Base-by-base conservation (phyloP, 2,113 vertebrate genomes). In the Micromys minutus region DNA sequence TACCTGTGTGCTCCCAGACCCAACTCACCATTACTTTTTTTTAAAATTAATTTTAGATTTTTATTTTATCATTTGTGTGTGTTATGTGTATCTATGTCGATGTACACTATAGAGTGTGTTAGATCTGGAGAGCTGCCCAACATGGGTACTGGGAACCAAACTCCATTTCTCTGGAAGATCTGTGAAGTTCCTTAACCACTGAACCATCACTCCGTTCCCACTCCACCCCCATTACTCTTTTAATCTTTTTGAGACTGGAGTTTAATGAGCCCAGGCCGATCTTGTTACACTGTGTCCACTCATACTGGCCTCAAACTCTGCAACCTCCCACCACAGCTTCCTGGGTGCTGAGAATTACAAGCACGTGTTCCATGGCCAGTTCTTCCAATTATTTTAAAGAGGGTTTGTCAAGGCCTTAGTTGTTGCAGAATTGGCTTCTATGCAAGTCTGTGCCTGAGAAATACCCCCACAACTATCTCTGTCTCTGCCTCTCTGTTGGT, bases 361-460 rank as follows among this genome's bases (percentile, higher is more conserved):
- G 34, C 31, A n/a, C 16, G 34, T 26, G 21, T 34, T 26, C 47
- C 50, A 31, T 3, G n/a, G 15, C 39, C 24, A 34, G 59, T 16
- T 34, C 39, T 95, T 52, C 67, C 34, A 9, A 10, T 91, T 95
- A 47, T 36, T 92, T 91, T 75, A 5, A 76, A 90, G 71, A 61
- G 45, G 16, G 79, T 15, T 93, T 89, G 83, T 94, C 77, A 93
- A 79, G 59, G 63, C n/a, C 26, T 50, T 31, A 2, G 55, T 72
- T 92, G 65, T 90, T 95, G 55, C 16, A 80, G 76, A 85, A 42
- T 42, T 96, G 55, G 29, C 77, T 89, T 95, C 85, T 55, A 12
- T 87, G 15, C 15, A 39, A 87, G 21, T 50, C 36, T 72, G 7
- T 87, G 36, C 36, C 47, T 65, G 13, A 47, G 47, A 16, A 16